Base-by-base conservation (phyloP, 2,888 invertebrate genomes). In the Acanthosepion lycidas region DNA sequence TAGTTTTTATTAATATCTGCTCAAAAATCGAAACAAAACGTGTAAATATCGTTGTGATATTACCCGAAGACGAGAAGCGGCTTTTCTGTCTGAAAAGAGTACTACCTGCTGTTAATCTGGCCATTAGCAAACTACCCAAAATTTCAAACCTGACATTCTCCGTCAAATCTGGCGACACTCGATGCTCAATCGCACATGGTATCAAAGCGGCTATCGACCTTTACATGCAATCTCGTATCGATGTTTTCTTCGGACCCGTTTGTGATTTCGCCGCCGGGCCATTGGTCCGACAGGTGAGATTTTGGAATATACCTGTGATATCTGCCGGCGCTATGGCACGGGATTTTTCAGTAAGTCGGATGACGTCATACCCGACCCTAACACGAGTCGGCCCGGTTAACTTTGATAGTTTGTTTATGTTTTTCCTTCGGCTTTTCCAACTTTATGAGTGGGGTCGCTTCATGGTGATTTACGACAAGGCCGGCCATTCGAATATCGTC, bases 231-330 rank as follows among this genome's bases (percentile, higher is more conserved):
- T 95, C 94, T 53, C 94, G 96, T 53, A 96, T 96, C 33, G 95
- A 97, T 95, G 96, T 96, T 0, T 97, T 97, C 94, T 96, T 97
- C 91, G 97, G 97, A 1, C 97, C 97, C 8, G 96, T 96, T 26
- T 97, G 97, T 95, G 97, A 97, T 95, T 97, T 98, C 91, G 98
- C 99, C 0, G 97, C 99, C 96, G 99, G 99, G 97, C 99, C 99
- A 0, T 18, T 91, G 33, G 91, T 99, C 33, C 51, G 91, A 91
- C 91, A 94, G 91, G 94, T 91, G 78, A 94, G 91, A 42, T 95
- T 98, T 97, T 99, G 99, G 99, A 99, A 99, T 97, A 98, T 98
- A 0, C 99, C 99, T 0, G 98, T 99, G 96, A 98, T 99, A 96
- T 99, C 99, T 26, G 96, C 96, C 6, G 97, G 97, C 0, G 96